These are phyloP conservation scores for Rhyacophila brunnea DNA, from an alignment of 1,140 invertebrate species.

Conservation along the genomic window DNA sequence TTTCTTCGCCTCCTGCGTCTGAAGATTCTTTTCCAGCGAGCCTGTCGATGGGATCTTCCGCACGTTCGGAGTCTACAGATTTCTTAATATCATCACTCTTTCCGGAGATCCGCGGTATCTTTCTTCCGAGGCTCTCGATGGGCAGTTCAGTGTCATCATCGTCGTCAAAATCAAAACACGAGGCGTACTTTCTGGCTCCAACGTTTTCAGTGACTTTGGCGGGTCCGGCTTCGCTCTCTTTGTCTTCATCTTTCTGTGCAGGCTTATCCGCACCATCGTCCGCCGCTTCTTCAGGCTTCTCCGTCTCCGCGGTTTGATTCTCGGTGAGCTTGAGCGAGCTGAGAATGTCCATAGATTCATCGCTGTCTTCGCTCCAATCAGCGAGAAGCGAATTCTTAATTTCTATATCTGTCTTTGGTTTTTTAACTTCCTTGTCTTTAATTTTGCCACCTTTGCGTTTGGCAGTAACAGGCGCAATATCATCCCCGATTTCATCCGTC, in stretches of 20 bases:
- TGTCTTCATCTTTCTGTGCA: conserved; percentile 7
- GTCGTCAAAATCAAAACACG: conserved; percentile 57
- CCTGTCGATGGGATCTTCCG: not conserved
- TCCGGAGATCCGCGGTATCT: conserved; percentile 48
- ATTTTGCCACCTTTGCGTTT: conserved; percentile 13
- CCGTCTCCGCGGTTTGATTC: conserved; percentile 41
- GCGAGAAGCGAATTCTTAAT: conserved; percentile 53
- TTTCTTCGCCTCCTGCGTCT: not conserved
- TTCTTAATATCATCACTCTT: conserved; percentile 24
- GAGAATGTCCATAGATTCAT: conserved; percentile 39
- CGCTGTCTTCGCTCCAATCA: conserved; percentile 51
- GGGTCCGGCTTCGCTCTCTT: conserved; percentile 11
- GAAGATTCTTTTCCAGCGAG: not conserved
- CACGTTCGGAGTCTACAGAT: not conserved
- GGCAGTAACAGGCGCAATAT: not conserved
- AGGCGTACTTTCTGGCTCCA: conserved; percentile 18
- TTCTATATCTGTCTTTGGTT: conserved; percentile 50
- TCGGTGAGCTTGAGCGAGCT: conserved; percentile 37
- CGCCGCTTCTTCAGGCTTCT: not conserved
- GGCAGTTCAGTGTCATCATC: conserved; percentile 57
- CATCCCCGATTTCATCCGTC: conserved; percentile 6
- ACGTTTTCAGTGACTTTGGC: conserved; percentile 5
- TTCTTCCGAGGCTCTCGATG: conserved; percentile 49
- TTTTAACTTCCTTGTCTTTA: conserved; percentile 40
- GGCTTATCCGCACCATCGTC: conserved; percentile 40